Evolutionary conservation across 1,140 invertebrate species (phyloP), one percentile per base, ranked within the genome.

Genomic region (Penaeus indicus): DNA sequence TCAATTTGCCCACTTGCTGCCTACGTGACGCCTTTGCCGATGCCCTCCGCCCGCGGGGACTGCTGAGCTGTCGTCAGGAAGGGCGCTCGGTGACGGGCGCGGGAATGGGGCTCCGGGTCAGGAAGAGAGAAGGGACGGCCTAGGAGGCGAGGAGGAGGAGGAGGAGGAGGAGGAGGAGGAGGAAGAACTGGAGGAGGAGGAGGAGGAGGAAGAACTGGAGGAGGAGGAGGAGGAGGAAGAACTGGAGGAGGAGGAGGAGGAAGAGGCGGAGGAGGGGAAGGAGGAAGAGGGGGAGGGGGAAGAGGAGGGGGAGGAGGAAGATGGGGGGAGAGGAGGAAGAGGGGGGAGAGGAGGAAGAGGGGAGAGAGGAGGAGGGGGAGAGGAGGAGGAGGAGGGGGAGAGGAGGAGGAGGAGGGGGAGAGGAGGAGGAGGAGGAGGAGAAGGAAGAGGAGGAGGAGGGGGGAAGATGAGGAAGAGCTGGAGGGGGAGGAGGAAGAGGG

Each of bases 1-100:
- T 78, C 84, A 85, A 85, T 85, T 85, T 85, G 60, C 84, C 84
- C 84, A 85, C 75, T 85, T 78, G 84, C 72, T 61, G 38, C 25
- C 25, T 27, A 79, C 84, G 84, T 85, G 84, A 85, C 84, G 25
- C 25, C 72, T 21, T 18, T 85, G 32, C 25, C n/a, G 75, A 85
- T 78, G 72, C 27, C 54, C 42, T 3, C 54, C 16, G 5, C 5
- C 10, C 11, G 0, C 1, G 0, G 54, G 54, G 54, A 13, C 54
- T 54, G 54, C 54, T 11, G 54, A 11, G 54, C 54, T 13, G 4
- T 0, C 54, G 5, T 54, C 54, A 1, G 54, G 54, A 13, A 11
- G 16, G 54, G 54, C 54, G 13, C 54, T 32, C 32, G 60, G 38
- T 21, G 84, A 11, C 7, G 27, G 84, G 18, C 27, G 42, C 21